Evolutionary conservation across 2,113 vertebrate genomes (phyloP), one percentile per base, ranked within the genome.

Genomic region (Ascaphus truei): DNA sequence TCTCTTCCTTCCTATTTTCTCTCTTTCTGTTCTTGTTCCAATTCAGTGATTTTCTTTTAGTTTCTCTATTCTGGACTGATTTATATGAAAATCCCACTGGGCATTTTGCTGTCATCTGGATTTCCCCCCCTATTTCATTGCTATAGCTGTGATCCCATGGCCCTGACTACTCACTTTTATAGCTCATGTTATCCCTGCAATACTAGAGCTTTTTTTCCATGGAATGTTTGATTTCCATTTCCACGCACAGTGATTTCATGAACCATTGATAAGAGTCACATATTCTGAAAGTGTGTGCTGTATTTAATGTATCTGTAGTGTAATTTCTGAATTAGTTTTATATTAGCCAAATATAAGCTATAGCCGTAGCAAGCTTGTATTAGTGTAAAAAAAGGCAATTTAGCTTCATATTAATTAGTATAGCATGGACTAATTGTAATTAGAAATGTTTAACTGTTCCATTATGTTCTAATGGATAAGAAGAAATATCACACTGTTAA

Each of bases 321-420:
- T n/a, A n/a, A n/a, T n/a, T n/a, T n/a, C n/a, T n/a, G n/a, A n/a
- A n/a, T n/a, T n/a, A n/a, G n/a, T n/a, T n/a, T n/a, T n/a, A n/a
- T n/a, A n/a, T n/a, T n/a, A n/a, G n/a, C n/a, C n/a, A n/a, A n/a
- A n/a, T n/a, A n/a, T n/a, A n/a, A n/a, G n/a, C n/a, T n/a, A n/a
- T n/a, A n/a, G n/a, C n/a, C n/a, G n/a, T n/a, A n/a, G n/a, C n/a
- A n/a, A n/a, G n/a, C n/a, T n/a, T n/a, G n/a, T n/a, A n/a, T n/a
- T n/a, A n/a, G n/a, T n/a, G n/a, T 61, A 61, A 43, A 43, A 29
- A 45, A 61, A 61, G 39, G 58, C 58, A 61, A 61, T 61, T 45
- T 61, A 31, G 39, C 26, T 27, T 61, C 58, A 61, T 61, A 45
- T 7, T 25, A 61, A 29, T 18, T 31, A 27, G 58, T 45, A 43